Conservation (phyloP, 1,140 invertebrate genomes). For the Agrypnia vestita region DNA sequence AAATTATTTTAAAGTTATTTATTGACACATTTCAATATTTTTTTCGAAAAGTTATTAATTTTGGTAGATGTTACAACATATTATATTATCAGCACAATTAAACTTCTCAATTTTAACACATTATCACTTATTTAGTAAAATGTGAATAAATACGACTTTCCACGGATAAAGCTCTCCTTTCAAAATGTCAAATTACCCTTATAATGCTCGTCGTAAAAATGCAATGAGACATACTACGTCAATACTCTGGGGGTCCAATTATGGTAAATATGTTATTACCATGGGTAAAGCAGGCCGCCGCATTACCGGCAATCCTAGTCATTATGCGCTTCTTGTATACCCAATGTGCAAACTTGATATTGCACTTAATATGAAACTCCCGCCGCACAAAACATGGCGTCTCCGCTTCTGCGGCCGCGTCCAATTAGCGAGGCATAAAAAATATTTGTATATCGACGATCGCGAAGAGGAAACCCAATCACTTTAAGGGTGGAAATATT, state of each 20-base stretch:
- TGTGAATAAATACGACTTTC: no score
- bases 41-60: no score
- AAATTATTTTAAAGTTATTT: no score
- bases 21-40: no score
- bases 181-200: conserved; percentile 19
- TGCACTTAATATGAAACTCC: conserved; percentile 25
- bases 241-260: conserved; percentile 39
- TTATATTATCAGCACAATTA: no score
- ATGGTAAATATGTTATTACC: conserved; percentile 33
- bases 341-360: conserved; percentile 38
- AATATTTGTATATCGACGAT: conserved; percentile 28
- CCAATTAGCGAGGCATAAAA: conserved; percentile 37
- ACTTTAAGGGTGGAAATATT: not conserved
- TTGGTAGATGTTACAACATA: no score
- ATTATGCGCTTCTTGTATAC: conserved; percentile 31
- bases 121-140: no score
- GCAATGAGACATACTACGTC: conserved; percentile 25
- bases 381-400: conserved; percentile 1
- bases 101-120: no score
- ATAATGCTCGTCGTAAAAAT: conserved; percentile 44
- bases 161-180: not conserved
- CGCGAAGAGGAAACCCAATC: conserved; percentile 18
- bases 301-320: conserved; percentile 27
- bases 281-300: conserved; percentile 15
- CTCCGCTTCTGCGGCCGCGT: not conserved